A percentile compares a stretch with the other conserved stretches of the same genome.
Conservation (phyloP, 2,797 vertebrate genomes). For the Peromyscus nudipes region DNA sequence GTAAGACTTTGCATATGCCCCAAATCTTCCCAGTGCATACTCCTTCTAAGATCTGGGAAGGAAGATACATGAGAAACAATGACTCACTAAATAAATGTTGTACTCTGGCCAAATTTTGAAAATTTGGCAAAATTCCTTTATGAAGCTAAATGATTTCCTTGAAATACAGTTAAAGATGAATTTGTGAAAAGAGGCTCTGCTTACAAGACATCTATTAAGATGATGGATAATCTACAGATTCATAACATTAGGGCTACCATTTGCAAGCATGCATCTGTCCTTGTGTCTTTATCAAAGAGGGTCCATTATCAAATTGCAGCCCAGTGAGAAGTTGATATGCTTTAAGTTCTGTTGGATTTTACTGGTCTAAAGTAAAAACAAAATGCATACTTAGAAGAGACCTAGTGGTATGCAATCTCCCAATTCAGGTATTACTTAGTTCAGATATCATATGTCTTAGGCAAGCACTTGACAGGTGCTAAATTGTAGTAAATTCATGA, state of each 20-base stretch:
- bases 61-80: not conserved
- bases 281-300: conserved; percentile 52
- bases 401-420: not conserved
- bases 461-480: conserved; percentile 52
- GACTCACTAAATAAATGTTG: conserved; percentile 38
- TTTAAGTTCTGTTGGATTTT: not conserved
- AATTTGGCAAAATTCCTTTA: not conserved
- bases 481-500: conserved; percentile 60
- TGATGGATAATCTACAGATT: conserved; percentile 24
- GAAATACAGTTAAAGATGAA: conserved; percentile 52
- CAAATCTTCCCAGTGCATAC: not conserved
- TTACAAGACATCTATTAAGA: conserved; percentile 20
- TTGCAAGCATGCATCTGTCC: not conserved
- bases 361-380: conserved; percentile 39
- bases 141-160: conserved; percentile 40
- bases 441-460: conserved; percentile 37
- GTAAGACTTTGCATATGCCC: not conserved
- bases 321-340: conserved; percentile 9
- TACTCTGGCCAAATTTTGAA: not conserved
- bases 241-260: conserved; percentile 19
- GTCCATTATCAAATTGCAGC: conserved; percentile 11
- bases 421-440: not conserved
- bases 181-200: not conserved
- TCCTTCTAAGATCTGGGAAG: not conserved
- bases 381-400: not conserved